A percentile compares a stretch with the other conserved stretches of the same genome.
Conservation (phyloP, 1,140 invertebrate species). For the Scaptomyza montana region DNA sequence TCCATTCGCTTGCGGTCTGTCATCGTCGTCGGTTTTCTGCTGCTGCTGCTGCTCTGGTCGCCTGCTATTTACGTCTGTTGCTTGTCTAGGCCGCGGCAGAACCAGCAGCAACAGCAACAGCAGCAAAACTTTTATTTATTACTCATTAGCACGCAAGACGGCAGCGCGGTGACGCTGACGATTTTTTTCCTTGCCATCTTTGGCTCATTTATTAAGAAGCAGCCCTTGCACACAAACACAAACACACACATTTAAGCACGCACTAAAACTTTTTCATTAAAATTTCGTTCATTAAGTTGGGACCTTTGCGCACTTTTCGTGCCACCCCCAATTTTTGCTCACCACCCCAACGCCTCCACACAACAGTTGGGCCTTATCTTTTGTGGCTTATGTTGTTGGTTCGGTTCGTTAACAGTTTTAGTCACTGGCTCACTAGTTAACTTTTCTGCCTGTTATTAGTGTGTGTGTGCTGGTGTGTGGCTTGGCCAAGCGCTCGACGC, state of each 20-base stretch:
- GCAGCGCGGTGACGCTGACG: slow-evolving; percentile 45
- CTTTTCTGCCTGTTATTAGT: slow-evolving; percentile 35
- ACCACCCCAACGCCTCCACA: slow-evolving; percentile 7
- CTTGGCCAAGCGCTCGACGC: slow-evolving; percentile 40
- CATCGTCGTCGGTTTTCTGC: slow-evolving; percentile 31
- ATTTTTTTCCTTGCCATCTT: slow-evolving; percentile 60
- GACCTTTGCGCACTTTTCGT: slow-evolving; percentile 8
- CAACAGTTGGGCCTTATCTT: slow-evolving; percentile 43
- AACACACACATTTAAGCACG: slow-evolving; percentile 26
- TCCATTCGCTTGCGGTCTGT: slow-evolving; percentile 7
- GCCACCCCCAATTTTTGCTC: slow-evolving; percentile 10
- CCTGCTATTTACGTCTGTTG: slow-evolving; percentile 66
- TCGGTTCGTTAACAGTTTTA: slow-evolving; percentile 68
- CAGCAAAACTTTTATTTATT: slow-evolving; percentile 60
- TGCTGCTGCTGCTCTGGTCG: slow-evolving; percentile 65
- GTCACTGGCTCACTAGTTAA: slow-evolving; percentile 56
- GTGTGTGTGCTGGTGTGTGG: slow-evolving; percentile 16
- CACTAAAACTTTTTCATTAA: slow-evolving; percentile 71
- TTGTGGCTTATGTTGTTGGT: slow-evolving; percentile 51
- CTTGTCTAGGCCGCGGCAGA: slow-evolving; percentile 54
- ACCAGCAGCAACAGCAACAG: slow-evolving; percentile 3
- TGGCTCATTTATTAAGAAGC: slow-evolving; percentile 74
- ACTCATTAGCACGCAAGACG: slow-evolving; percentile 80
- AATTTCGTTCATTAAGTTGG: slow-evolving; percentile 70
- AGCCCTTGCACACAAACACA: slow-evolving; percentile 17